A percentile compares a stretch with the other conserved stretches of the same genome.
Evolutionary conservation across 1,140 invertebrate species (phyloP).

Genomic region (Meloidogyne chitwoodi): DNA sequence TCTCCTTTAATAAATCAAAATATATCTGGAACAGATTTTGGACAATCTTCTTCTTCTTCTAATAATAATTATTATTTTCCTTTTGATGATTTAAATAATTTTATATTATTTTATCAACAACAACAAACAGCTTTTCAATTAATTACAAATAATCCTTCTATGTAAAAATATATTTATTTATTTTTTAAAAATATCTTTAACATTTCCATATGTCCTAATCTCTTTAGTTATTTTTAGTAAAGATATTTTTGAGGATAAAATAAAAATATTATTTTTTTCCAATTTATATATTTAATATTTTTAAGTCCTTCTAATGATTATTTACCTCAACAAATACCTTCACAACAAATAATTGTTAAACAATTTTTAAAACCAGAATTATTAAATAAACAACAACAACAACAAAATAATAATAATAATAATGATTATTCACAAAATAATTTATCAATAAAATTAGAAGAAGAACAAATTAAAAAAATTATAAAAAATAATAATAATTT

Average conservation of each 20-base stretch:
- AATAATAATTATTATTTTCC: neutral
- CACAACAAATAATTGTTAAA: neutral
- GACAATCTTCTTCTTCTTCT: neutral
- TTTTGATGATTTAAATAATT: neutral
- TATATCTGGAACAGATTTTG: neutral
- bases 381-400: no score
- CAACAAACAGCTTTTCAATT: neutral
- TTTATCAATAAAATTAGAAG: neutral
- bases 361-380: neutral
- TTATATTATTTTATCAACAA: neutral
- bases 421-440: neutral
- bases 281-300: no score
- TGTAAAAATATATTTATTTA: neutral
- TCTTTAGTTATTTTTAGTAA: no score
- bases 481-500: neutral
- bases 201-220: no score
- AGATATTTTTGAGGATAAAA: no score
- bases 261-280: no score
- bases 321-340: neutral
- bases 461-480: neutral
- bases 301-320: neutral
- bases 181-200: no score
- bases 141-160: neutral
- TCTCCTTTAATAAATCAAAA: neutral
- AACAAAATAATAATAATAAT: no score